These are phyloP conservation scores for Heterodera schachtii DNA, from an alignment of 1,140 invertebrate genomes.

Conservation along the genomic window DNA sequence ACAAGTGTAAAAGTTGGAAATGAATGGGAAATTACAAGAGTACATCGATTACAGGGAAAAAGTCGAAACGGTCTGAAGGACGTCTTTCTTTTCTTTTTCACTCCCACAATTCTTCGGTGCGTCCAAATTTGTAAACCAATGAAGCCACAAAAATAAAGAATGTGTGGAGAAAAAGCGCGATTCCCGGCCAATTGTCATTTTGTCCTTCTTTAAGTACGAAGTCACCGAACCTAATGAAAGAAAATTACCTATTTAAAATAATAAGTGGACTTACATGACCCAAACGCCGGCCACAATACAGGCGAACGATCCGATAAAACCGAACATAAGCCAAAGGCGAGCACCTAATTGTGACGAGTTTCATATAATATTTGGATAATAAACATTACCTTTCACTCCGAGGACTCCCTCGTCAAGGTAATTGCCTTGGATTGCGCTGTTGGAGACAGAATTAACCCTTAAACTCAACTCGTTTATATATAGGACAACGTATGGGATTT, in stretches of 20 bases:
- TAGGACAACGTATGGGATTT: conserved; percentile 62
- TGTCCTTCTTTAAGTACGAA: conserved; percentile 57
- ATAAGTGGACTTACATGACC: conserved; percentile 80
- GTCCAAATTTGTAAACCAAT: conserved; percentile 85
- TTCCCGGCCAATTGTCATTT: conserved; percentile 69
- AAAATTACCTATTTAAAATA: conserved; percentile 79
- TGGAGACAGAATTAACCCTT: conserved; percentile 92
- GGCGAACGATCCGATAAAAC: conserved; percentile 92
- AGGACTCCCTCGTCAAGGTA: conserved; percentile 77
- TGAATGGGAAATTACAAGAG: too few species aligned
- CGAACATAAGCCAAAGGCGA: conserved; percentile 90
- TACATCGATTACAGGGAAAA: too few species aligned
- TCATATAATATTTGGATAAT: not conserved
- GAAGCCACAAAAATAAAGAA: conserved; percentile 87
- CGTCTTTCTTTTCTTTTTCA: not conserved
- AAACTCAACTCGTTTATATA: conserved; percentile 44
- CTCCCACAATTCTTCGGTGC: conserved; percentile 76
- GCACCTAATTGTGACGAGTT: conserved; percentile 71
- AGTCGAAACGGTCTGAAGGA: too few species aligned
- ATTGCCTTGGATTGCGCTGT: conserved; percentile 84
- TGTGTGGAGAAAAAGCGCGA: conserved; percentile 91
- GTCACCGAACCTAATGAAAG: conserved; percentile 73
- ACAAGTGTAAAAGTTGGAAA: too few species aligned
- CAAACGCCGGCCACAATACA: conserved; percentile 90
- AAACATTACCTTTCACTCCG: conserved; percentile 74